Evolutionary conservation across 2,797 vertebrate species (phyloP), one percentile per base, ranked within the genome.

Genomic region (Sebastes dallii): DNA sequence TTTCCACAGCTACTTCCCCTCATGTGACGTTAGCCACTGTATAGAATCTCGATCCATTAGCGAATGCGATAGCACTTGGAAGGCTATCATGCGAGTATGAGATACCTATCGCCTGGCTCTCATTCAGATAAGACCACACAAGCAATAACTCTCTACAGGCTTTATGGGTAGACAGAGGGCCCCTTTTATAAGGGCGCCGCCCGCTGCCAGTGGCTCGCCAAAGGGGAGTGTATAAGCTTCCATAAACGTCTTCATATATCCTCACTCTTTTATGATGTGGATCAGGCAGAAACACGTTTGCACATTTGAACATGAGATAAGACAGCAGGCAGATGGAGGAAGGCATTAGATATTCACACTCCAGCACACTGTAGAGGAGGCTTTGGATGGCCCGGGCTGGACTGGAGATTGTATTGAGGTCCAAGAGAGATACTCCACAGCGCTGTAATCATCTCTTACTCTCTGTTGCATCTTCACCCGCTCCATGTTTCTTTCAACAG

Each of bases 201-300:
- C 76, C 32, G 77, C 84, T 74, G 93, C 76, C 73, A 84, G 84
- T 65, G 32, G 80, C 77, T 68, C 71, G 90, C 90, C 86, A 89
- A 90, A 88, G 88, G 90, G 77, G 90, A 92, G 91, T 88, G 80
- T 86, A 84, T 85, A 77, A 61, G 54, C 86, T 82, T 85, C 87
- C 83, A 91, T 94, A 94, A 95, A 94, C 22, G 86, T 92, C 88
- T 89, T 76, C 81, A 87, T 93, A 93, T 94, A 89, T 93, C 92
- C 81, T 59, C 66, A 29, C 75, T 82, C 24, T 89, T 91, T 92
- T 91, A 93, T 85, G 86, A 92, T 58, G 85, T 83, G 81, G 70
- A 81, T 89, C 84, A 42, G 81, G 80, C 55, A 72, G 83, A 86
- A 87, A 91, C 76, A 74, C 72, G 46, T 76, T 72, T 73, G 62